Conservation (phyloP, 2,113 vertebrate genomes). For the Chelonoidis abingdonii region DNA sequence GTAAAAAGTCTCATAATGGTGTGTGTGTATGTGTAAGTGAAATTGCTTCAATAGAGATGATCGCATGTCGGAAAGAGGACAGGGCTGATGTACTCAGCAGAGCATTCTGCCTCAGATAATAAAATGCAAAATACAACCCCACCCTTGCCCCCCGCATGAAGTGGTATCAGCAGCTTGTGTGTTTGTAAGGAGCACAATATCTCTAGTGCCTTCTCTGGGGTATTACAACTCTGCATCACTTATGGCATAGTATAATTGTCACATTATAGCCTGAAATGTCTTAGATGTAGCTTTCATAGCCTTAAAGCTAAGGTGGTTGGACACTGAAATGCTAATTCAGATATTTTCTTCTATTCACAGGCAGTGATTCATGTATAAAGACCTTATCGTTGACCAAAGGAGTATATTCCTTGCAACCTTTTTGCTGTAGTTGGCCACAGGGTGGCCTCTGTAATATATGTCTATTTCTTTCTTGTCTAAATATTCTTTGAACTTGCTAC, state of each 20-base stretch:
- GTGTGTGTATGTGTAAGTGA: neutral
- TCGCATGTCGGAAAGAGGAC: neutral
- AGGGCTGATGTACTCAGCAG: neutral
- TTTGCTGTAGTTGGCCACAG: constrained; percentile 5
- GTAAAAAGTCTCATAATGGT: neutral
- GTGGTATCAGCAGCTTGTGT: neutral
- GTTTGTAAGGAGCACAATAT: neutral
- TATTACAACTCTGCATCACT: neutral
- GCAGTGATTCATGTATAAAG: neutral
- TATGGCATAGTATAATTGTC: neutral
- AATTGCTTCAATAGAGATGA: neutral
- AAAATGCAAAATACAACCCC: neutral
- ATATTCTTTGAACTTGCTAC: neutral
- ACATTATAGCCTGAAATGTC: neutral
- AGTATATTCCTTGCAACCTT: neutral
- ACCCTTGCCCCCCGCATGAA: neutral
- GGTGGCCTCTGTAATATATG: neutral
- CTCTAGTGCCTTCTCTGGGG: neutral
- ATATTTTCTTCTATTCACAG: neutral
- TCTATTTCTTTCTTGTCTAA: neutral
- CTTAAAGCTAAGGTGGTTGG: neutral
- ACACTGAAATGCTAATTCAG: neutral
- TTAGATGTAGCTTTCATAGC: neutral
- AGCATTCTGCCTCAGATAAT: neutral
- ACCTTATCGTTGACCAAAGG: neutral